Base-by-base conservation (phyloP, 2,888 invertebrate genomes). In the Apotomis capreana region DNA sequence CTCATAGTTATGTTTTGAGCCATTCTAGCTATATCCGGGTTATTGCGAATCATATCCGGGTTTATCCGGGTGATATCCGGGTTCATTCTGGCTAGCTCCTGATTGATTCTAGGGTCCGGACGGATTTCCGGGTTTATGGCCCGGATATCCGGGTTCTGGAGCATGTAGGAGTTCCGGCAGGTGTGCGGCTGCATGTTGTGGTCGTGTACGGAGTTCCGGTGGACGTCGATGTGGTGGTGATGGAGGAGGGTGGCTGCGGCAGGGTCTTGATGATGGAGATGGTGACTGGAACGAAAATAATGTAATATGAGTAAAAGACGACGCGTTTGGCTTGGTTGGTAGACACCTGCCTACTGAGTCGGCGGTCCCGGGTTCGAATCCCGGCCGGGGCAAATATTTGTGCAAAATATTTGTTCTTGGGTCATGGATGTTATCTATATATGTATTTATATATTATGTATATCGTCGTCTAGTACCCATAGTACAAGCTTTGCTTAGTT, bases 221-320 rank as follows among this genome's bases (percentile, higher is more conserved):
- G 91, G 13, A 85, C 85, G 63, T 91, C 91, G 5, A 92, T 89
- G 79, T 92, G 91, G 77, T 89, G 89, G 73, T 90, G 92, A 40
- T 90, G 91, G 8, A 91, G 91, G 0, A 93, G 79, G 0, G 94
- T 93, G 0, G 92, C 88, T 0, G 94, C 84, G 0, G 93, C 89
- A 4, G 94, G 92, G 74, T 93, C 93, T 74, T 87, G 90, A 60
- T 89, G 90, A 15, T 89, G 91, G 0, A 90, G 84, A 13, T 91
- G 93, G 69, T 92, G 92, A 46, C 92, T 92, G 82, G 3, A 82
- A 82, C 10, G 3, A 49, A 9, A 49, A 6, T 12, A 49, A 9
- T 46, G 6, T 5, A 46, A 49, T 9, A 8, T 10, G 9, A 9
- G 9, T 9, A 49, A 46, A 46, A 8, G n/a, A n/a, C n/a, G n/a